Base-by-base conservation (phyloP, 1,140 invertebrate species). In the Papilio glaucus region DNA sequence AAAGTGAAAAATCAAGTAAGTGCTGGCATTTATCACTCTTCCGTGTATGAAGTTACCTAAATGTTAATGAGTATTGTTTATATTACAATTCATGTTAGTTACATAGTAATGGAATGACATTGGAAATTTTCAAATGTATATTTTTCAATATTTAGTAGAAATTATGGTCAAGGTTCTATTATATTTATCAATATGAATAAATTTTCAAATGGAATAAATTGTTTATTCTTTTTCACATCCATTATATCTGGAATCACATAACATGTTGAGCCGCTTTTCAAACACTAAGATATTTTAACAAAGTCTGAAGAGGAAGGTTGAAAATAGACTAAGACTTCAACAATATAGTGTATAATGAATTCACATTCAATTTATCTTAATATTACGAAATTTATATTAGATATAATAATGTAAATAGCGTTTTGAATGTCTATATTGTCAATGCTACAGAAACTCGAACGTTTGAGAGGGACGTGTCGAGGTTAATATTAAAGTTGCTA, bases 381-480 rank as follows among this genome's bases (percentile, higher is more conserved):
- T 75, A 81, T 82, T 83, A 85, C 67, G 77, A 81, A 78, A 79
- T 80, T 83, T 76, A 79, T 73, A 82, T 79, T 79, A 78, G 26
- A 7, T 53, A 69, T 37, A 69, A 13, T 67, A 61, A 65, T 65
- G 29, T 69, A 49, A 79, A 77, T 83, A 84, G 79, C 81, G 61
- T 77, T 73, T 83, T 74, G 77, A 81, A 84, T 85, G 75, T 84
- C 75, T 85, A 87, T 85, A 87, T 85, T 87, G 85, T 87, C 85
- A 85, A 79, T 81, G 79, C 78, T 87, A 85, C 76, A 73, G 78
- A 85, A 77, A 80, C 84, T 76, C 69, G 69, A 74, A 77, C 75
- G 72, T 72, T 81, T 49, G 61, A 75, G 57, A 78, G 74, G 57
- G 60, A 71, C 61, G 68, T 75, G 74, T 68, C 73, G 67, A 77